Base-by-base conservation (phyloP, 2,888 invertebrate genomes). In the Acanthopleura granulata region DNA sequence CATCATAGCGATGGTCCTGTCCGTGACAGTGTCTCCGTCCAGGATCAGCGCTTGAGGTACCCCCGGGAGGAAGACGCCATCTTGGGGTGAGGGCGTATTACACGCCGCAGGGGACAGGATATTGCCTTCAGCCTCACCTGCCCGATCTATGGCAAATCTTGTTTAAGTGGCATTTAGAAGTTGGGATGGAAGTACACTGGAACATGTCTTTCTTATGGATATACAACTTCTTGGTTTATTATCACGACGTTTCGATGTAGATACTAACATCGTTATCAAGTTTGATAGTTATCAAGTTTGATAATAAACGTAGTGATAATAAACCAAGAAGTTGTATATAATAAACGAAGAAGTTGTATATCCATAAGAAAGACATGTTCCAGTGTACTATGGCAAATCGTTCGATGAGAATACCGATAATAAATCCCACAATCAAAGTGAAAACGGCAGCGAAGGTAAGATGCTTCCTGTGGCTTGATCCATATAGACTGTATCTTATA, bases 391-490 rank as follows among this genome's bases (percentile, higher is more conserved):
- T n/a, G n/a, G n/a, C 83, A 74, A 78, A 83, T 18, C 81, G 78
- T 71, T 83, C 83, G 75, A 83, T 80, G 62, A 83, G 50, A 74
- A 84, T 83, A n/a, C 84, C 84, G 40, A 84, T 73, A 1, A 74
- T 62, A 27, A 79, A 74, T 1, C 75, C 78, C 15, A 74, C 70
- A 40, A 76, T 62, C 1, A 73, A 27, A 25, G 71, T 51, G 9
- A 78, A 9, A 9, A 75, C 18, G 15, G 51, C 75, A 16, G 72
- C 22, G 4, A 71, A 3, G 15, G 30, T 16, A 71, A 27, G 25
- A 15, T 22, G 6, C 14, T 66, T 66, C 25, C 66, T 66, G 29
- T 66, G 6, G 16, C 66, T 27, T 27, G 66, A 16, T 66, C 66
- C 66, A 66, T 66, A n/a, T 57, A 1, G 40, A 9, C 9, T 3